Percentiles rank a stretch among this genome's conserved stretches.
Evolutionary conservation across 1,140 invertebrate species (phyloP).

Genomic region (Drosophila nigromelanica): DNA sequence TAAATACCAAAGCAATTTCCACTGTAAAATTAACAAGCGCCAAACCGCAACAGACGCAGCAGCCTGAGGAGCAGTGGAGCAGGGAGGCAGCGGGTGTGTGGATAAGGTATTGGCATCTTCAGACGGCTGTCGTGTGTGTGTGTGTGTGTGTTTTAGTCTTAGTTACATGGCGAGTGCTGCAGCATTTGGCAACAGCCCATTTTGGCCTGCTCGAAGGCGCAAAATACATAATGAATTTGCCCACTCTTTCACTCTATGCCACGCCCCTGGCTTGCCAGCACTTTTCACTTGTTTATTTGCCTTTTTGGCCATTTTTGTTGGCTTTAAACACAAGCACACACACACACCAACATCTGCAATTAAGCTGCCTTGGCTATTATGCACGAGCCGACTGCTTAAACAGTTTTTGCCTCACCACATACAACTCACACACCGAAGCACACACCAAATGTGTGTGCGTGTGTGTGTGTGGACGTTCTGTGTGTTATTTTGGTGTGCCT

Average conservation of each 20-base stretch:
- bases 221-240: slow-evolving; percentile 66
- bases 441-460: not conserved
- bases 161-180: slow-evolving; percentile 47
- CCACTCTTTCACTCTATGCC: not conserved
- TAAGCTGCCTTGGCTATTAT: slow-evolving; percentile 57
- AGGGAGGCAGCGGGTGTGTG: not conserved
- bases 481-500: slow-evolving; percentile 8
- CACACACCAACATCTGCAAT: slow-evolving; percentile 53
- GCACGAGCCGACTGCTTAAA: slow-evolving; percentile 22
- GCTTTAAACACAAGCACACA: not conserved
- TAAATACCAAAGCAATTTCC: slow-evolving; percentile 80
- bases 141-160: slow-evolving; percentile 22
- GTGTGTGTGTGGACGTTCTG: not conserved
- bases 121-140: slow-evolving; percentile 16
- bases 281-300: slow-evolving; percentile 51
- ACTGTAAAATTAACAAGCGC: slow-evolving; percentile 79
- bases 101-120: slow-evolving; percentile 50
- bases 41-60: slow-evolving; percentile 68
- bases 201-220: slow-evolving; percentile 30
- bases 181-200: slow-evolving; percentile 22
- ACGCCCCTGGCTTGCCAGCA: not conserved
- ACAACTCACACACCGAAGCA: slow-evolving; percentile 20
- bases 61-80: slow-evolving; percentile 21
- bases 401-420: slow-evolving; percentile 6
- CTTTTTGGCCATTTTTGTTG: slow-evolving; percentile 53